A percentile compares a stretch with the other conserved stretches of the same genome.
phyloP scores from a whole-genome alignment of 1,140 invertebrate species.

The Geopemphigus sp. region DNA sequence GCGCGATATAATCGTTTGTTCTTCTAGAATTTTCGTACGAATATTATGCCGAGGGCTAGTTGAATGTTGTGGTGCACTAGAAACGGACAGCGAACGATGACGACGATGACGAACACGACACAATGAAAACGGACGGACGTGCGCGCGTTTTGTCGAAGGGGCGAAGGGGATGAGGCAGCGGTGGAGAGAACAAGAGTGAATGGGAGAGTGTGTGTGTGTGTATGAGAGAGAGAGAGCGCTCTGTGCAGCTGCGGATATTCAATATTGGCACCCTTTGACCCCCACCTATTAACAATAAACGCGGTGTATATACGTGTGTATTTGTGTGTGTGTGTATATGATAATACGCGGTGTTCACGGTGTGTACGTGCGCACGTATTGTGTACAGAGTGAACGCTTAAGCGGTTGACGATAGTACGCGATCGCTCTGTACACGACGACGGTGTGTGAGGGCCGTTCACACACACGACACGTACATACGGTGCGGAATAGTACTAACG shows the following conservation, averaged over 20 bases:
- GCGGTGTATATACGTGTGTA: background rate
- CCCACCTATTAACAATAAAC: constrained; percentile 36
- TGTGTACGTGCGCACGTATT: too few species aligned
- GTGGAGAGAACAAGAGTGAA: background rate
- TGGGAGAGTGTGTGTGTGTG: too few species aligned
- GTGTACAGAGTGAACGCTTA: too few species aligned
- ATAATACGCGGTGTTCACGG: background rate
- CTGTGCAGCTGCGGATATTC: constrained; percentile 42
- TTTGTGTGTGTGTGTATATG: constrained; percentile 4
- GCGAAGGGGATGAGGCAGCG: constrained; percentile 24
- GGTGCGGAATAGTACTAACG: too few species aligned
- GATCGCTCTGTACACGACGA: background rate
- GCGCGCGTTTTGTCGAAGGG: constrained; percentile 20
- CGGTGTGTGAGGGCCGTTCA: background rate
- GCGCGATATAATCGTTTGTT: background rate
- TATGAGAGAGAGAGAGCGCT: too few species aligned
- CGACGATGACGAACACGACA: constrained; percentile 25
- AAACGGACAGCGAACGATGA: background rate
- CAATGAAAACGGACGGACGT: constrained; percentile 20
- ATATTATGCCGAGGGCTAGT: background rate
- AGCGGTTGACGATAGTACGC: too few species aligned
- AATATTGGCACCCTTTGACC: constrained; percentile 50
- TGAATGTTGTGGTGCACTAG: background rate
- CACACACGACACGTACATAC: background rate
- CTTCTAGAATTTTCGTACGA: constrained; percentile 8